phyloP scores from a whole-genome alignment of 2,797 vertebrate genomes.

The Pangasius krempfi region DNA sequence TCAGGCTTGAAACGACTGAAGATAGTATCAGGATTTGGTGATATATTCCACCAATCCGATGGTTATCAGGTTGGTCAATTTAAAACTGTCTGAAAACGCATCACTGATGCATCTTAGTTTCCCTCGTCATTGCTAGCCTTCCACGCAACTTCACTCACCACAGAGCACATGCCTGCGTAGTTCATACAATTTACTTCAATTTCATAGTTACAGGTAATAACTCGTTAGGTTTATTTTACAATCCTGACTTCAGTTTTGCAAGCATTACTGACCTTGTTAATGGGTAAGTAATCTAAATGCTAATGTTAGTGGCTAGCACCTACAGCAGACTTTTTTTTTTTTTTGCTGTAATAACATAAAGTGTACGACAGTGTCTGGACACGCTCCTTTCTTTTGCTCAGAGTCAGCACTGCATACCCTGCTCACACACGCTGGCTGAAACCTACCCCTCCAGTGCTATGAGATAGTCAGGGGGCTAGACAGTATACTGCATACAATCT shows the following conservation, averaged over 20 bases:
- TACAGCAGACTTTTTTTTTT: neutral
- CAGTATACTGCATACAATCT: neutral
- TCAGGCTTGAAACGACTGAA: neutral
- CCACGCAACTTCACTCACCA: neutral
- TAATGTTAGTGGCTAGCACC: neutral
- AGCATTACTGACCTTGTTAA: neutral
- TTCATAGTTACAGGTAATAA: neutral
- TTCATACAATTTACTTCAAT: neutral
- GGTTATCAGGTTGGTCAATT: neutral
- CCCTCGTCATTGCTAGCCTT: neutral
- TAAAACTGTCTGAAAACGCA: neutral
- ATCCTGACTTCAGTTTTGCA: neutral
- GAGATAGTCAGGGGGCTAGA: neutral
- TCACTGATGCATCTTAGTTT: neutral
- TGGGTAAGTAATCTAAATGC: neutral
- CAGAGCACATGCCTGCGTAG: neutral
- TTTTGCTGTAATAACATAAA: neutral
- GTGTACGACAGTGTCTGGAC: neutral
- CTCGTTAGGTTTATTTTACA: neutral
- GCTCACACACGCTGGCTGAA: neutral
- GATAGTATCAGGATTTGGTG: neutral
- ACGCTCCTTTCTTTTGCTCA: neutral
- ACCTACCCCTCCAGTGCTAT: neutral
- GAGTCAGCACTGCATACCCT: neutral
- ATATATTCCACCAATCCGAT: neutral